phyloP scores from a whole-genome alignment of 2,888 invertebrate genomes.

The Drosophila falleni region DNA sequence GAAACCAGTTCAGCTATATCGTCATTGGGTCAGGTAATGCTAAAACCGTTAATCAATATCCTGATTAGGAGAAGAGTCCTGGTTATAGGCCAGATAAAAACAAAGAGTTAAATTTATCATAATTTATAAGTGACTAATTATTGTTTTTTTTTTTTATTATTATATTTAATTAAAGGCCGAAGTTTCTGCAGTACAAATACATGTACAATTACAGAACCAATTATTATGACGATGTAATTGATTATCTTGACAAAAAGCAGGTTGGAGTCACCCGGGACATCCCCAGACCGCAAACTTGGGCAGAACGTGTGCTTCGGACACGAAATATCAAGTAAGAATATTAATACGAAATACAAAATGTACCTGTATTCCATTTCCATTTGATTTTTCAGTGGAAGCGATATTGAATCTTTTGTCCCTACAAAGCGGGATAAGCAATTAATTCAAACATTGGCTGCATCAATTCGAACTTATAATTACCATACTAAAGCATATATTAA shows the following conservation, averaged over 20 bases:
- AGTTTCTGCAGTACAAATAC: constrained; percentile 92
- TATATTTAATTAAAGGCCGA: constrained; percentile 87
- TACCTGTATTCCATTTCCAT: neutral
- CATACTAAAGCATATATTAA: constrained; percentile 91
- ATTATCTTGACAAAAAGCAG: constrained; percentile 92
- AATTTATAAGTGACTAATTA: neutral
- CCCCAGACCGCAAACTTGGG: constrained; percentile 94
- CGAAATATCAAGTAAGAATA: constrained; percentile 85
- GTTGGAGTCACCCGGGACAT: constrained; percentile 89
- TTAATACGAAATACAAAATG: neutral
- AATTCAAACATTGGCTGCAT: constrained; percentile 88
- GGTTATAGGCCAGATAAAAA: neutral
- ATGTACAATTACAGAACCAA: constrained; percentile 93
- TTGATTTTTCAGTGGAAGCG: constrained; percentile 67
- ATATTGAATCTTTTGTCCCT: constrained; percentile 71
- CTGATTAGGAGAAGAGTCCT: neutral
- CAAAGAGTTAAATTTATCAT: neutral
- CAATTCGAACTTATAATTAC: constrained; percentile 90
- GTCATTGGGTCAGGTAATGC: constrained; percentile 92
- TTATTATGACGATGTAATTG: constrained; percentile 94
- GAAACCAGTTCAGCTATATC: constrained; percentile 89
- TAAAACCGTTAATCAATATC: neutral
- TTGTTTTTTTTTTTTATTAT: neutral
- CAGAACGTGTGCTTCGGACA: constrained; percentile 91
- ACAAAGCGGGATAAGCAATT: constrained; percentile 86